Base-by-base conservation (phyloP, 2,888 invertebrate genomes). In the Diplazon laetatorius region DNA sequence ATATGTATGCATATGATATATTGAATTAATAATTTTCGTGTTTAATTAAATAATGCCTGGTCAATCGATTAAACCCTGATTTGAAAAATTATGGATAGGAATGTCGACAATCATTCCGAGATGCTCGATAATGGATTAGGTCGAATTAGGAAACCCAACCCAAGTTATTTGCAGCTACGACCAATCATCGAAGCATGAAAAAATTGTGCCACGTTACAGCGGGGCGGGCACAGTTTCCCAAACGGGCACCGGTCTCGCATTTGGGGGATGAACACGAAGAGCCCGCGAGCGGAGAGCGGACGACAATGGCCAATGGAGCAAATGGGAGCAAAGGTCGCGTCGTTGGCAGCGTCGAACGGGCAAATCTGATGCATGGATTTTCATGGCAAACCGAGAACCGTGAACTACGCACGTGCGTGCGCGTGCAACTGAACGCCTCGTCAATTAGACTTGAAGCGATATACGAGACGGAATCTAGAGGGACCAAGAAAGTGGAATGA, bases 391-490 rank as follows among this genome's bases (percentile, higher is more conserved):
- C 50, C 22, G 63, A 30, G 6, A 30, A 62, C 63, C 44, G 48
- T 73, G 69, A 57, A 60, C 66, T 72, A 10, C 62, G 81, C 81
- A 82, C 81, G 81, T 81, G 81, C 76, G 57, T 60, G 62, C 80
- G 81, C 80, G 81, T 80, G 80, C 73, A 70, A 39, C 74, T 71
- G 75, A 57, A 74, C 78, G 82, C 82, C 82, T 81, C 75, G 75
- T 80, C 82, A 75, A 82, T 82, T 82, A 82, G 52, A 52, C 50
- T 66, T 20, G 16, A 18, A 20, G 65, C 22, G 65, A 10, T 52
- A 2, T 18, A 39, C 14, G 12, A 50, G n/a, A 20, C 14, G 30
- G 50, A 50, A 39, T n/a, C n/a, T n/a, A 50, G 37, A 20, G 50
- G 12, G n/a, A 2, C 5, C n/a, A n/a, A n/a, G 65, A 65, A 35